Conservation (phyloP, 2,888 invertebrate species). For the Eupelmus urozonus region DNA sequence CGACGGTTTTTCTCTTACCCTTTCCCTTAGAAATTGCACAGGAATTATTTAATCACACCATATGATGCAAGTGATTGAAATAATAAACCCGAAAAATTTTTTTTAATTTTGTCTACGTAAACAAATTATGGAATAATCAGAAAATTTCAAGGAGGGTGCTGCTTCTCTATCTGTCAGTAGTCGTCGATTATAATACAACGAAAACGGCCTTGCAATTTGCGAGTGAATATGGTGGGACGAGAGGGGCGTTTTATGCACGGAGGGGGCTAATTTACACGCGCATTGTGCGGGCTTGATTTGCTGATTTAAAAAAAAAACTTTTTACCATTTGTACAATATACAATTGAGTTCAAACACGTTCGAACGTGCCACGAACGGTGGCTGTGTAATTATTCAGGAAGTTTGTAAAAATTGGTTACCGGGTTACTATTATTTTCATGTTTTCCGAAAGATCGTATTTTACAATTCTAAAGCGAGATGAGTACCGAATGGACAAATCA, state of each 20-base stretch:
- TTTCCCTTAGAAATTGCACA: conserved; percentile 55
- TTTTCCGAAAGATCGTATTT: conserved; percentile 56
- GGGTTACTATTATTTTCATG: conserved; percentile 62
- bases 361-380: conserved; percentile 69
- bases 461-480: conserved; percentile 60
- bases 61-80: conserved; percentile 41
- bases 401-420: conserved; percentile 62
- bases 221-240: conserved; percentile 60
- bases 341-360: conserved; percentile 73
- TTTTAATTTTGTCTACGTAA: conserved; percentile 26
- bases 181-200: conserved; percentile 58
- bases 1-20: conserved; percentile 56
- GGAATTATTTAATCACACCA: conserved; percentile 25
- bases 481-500: conserved; percentile 59
- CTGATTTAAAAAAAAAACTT: conserved; percentile 64
- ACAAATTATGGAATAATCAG: conserved; percentile 7
- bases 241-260: conserved; percentile 61
- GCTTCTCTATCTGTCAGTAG: conserved; percentile 51
- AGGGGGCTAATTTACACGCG: conserved; percentile 63
- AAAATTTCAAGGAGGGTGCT: conserved; percentile 45
- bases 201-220: conserved; percentile 60
- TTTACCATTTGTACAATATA: conserved; percentile 76
- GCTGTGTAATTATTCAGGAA: conserved; percentile 61
- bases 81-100: conserved; percentile 17
- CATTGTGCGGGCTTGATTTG: conserved; percentile 62